Percentiles rank a stretch among this genome's conserved stretches.
Conservation (phyloP, 2,888 invertebrate species). For the Stenolophus ochropezus region DNA sequence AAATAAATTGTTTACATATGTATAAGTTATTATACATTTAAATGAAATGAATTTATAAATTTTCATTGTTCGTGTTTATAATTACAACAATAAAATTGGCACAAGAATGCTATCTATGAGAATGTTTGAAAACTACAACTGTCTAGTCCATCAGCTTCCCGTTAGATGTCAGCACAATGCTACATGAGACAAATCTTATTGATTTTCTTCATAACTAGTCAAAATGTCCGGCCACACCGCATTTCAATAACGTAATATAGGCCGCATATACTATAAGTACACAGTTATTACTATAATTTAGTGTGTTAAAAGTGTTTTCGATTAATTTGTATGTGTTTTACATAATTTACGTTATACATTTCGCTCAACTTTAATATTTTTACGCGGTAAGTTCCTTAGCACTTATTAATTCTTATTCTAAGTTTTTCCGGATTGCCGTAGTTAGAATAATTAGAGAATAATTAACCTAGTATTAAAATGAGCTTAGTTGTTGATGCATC, state of each 20-base stretch:
- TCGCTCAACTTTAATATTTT: conserved; percentile 56
- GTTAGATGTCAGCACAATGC: conserved; percentile 43
- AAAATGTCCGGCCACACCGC: conserved; percentile 57
- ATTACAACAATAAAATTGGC: too few relatives aligned
- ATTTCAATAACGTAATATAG: conserved; percentile 52
- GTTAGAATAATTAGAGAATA: conserved; percentile 47
- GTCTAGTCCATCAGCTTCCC: conserved; percentile 15
- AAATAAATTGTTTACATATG: too few relatives aligned
- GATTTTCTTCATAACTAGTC: conserved; percentile 58
- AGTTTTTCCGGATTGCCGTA: conserved; percentile 15
- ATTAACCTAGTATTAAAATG: conserved; percentile 44
- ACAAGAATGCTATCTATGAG: neutral
- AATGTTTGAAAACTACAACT: neutral
- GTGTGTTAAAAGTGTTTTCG: conserved; percentile 50
- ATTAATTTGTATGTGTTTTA: conserved; percentile 52
- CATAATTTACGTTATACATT: conserved; percentile 41
- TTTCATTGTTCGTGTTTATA: too few relatives aligned
- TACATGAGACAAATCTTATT: conserved; percentile 55
- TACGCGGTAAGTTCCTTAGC: conserved; percentile 50
- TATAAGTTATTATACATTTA: too few relatives aligned
- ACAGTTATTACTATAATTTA: conserved; percentile 55
- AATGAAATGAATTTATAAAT: too few relatives aligned
- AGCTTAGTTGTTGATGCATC: conserved; percentile 19
- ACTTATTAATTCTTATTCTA: conserved; percentile 32
- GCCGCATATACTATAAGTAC: conserved; percentile 57